phyloP scores from a whole-genome alignment of 2,888 invertebrate genomes.

The Caenorhabditis auriculariae region DNA sequence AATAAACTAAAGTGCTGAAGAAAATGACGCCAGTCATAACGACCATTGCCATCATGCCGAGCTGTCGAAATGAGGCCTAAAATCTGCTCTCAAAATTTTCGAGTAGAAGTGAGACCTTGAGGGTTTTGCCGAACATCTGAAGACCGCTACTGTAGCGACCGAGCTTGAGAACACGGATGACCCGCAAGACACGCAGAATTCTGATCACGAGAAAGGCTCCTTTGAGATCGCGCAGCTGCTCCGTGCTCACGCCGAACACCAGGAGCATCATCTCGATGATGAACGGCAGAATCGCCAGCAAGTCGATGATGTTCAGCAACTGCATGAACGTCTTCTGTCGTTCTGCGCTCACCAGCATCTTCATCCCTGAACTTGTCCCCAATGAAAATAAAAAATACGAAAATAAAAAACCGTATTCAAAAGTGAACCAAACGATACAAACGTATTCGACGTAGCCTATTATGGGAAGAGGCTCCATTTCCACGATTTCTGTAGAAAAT shows the following conservation, averaged over 20 bases:
- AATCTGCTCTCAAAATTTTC: not conserved
- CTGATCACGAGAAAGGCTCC: constrained; percentile 58
- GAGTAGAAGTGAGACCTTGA: constrained; percentile 34
- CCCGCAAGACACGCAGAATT: constrained; percentile 56
- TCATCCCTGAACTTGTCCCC: constrained; percentile 18
- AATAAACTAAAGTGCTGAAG: constrained; percentile 59
- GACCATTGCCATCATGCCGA: constrained; percentile 61
- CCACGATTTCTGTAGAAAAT: constrained; percentile 20
- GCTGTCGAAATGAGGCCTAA: constrained; percentile 48
- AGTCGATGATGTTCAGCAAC: constrained; percentile 56
- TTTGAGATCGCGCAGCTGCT: constrained; percentile 55
- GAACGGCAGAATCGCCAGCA: constrained; percentile 57
- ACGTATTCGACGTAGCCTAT: constrained; percentile 50
- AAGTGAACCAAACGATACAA: constrained; percentile 58
- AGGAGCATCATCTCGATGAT: constrained; percentile 51
- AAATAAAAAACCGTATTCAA: constrained; percentile 40
- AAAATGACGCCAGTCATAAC: constrained; percentile 59
- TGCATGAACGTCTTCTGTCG: constrained; percentile 44
- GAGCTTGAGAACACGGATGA: constrained; percentile 57
- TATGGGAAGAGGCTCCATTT: constrained; percentile 52
- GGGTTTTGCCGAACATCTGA: constrained; percentile 60
- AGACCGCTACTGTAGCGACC: constrained; percentile 57
- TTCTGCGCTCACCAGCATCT: constrained; percentile 50
- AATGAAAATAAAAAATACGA: not conserved
- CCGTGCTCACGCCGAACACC: constrained; percentile 51